Conservation (phyloP, 2,113 vertebrate genomes). For the Macquaria ambigua region DNA sequence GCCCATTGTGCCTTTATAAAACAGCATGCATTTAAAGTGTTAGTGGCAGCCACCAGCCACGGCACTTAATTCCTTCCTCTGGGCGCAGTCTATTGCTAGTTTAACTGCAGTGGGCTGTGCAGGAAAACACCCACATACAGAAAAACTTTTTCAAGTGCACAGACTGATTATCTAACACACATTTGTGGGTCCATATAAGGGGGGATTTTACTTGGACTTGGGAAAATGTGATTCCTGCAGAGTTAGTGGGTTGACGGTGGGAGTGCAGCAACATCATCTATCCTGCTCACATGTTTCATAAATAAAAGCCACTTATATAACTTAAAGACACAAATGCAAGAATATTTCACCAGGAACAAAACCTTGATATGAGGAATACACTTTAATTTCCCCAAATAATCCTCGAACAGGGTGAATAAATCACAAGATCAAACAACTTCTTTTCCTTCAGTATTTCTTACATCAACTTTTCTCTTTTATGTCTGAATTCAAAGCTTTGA, state of each 20-base stretch:
- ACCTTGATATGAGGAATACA: conserved; percentile 37
- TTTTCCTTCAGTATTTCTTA: conserved; percentile 52
- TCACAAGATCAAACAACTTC: conserved; percentile 63
- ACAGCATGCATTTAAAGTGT: conserved; percentile 54
- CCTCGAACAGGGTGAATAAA: conserved; percentile 42
- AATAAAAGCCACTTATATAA: conserved; percentile 35
- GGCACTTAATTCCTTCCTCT: conserved; percentile 52
- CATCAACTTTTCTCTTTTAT: conserved; percentile 75
- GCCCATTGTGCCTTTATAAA: conserved; percentile 60
- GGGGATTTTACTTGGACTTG: conserved; percentile 6
- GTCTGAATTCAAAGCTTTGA: conserved; percentile 75
- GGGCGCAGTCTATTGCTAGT: conserved; percentile 40
- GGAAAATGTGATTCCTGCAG: conserved; percentile 31
- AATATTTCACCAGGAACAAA: conserved; percentile 20
- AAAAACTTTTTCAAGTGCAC: conserved; percentile 48
- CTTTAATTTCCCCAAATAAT: conserved; percentile 58
- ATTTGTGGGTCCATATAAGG: conserved; percentile 21
- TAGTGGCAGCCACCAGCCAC: conserved; percentile 43
- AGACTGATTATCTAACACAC: conserved; percentile 30
- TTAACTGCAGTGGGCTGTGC: conserved; percentile 36
- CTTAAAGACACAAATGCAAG: conserved; percentile 12
- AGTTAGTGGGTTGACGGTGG: conserved; percentile 5
- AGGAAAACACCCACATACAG: conserved; percentile 44
- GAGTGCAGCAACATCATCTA: background rate
- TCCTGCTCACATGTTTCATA: conserved; percentile 16